phyloP scores from a whole-genome alignment of 2,797 vertebrate species.

The Halcyon smyrnensis region DNA sequence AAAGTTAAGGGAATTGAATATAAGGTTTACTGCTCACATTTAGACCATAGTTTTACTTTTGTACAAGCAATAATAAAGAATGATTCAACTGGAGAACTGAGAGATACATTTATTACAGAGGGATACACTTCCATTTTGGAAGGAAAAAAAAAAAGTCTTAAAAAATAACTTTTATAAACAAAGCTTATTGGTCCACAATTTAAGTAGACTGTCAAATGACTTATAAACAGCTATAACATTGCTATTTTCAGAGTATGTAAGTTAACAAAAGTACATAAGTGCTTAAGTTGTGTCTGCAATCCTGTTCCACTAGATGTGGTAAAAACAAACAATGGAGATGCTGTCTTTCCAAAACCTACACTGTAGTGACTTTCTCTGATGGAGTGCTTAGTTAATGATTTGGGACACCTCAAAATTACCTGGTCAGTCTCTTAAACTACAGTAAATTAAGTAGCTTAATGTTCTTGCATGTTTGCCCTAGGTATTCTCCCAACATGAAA shows the following conservation, averaged over 20 bases:
- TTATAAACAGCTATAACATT: neutral
- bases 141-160: neutral
- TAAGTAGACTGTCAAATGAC: slow-evolving; percentile 10
- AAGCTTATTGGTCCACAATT: neutral
- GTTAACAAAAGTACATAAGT: neutral
- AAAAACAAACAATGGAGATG: neutral
- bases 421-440: neutral
- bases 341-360: neutral
- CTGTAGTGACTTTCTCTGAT: neutral
- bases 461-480: neutral
- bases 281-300: neutral
- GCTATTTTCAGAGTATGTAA: neutral
- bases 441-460: neutral
- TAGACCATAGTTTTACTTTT: neutral
- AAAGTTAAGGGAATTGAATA: slow-evolving; percentile 8
- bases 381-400: neutral
- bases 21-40: slow-evolving; percentile 24
- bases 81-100: neutral
- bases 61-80: neutral
- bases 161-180: slow-evolving; percentile 5
- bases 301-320: neutral
- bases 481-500: neutral
- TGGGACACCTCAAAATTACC: neutral
- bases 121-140: neutral
- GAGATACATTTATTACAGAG: neutral